phyloP scores from a whole-genome alignment of 2,888 invertebrate genomes.

The Liodrosophila aerea region DNA sequence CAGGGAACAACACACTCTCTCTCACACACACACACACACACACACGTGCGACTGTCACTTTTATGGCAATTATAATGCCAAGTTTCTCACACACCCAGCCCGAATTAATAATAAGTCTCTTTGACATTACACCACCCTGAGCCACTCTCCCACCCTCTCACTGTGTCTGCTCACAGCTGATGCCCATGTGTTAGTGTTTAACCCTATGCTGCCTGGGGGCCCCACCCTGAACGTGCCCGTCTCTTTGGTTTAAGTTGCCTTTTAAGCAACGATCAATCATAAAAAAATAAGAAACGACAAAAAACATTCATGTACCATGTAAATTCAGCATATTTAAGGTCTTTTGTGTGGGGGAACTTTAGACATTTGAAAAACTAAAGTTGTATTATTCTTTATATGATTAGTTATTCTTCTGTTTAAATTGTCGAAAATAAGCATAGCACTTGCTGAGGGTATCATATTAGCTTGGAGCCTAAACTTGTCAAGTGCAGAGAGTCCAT shows the following conservation, averaged over 20 bases:
- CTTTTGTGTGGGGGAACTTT: slow-evolving; percentile 41
- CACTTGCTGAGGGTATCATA: slow-evolving; percentile 26
- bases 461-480: neutral
- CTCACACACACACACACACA: slow-evolving; percentile 10
- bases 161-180: slow-evolving; percentile 12
- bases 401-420: slow-evolving; percentile 33
- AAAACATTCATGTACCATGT: slow-evolving; percentile 40
- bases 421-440: slow-evolving; percentile 7
- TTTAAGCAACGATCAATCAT: slow-evolving; percentile 69
- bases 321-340: slow-evolving; percentile 38
- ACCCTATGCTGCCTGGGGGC: slow-evolving; percentile 41
- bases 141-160: neutral
- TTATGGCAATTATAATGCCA: slow-evolving; percentile 59
- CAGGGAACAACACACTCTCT: slow-evolving; percentile 13
- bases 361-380: slow-evolving; percentile 60
- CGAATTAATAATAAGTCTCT: slow-evolving; percentile 54
- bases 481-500: too few relatives aligned
- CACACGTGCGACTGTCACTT: slow-evolving; percentile 37
- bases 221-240: slow-evolving; percentile 32
- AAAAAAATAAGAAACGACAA: slow-evolving; percentile 9
- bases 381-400: slow-evolving; percentile 46
- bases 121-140: slow-evolving; percentile 37
- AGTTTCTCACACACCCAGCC: slow-evolving; percentile 45
- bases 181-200: slow-evolving; percentile 64
- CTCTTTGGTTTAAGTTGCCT: slow-evolving; percentile 46